These are phyloP conservation scores for Struthidea cinerea DNA, from an alignment of 2,113 vertebrate genomes.

Conservation along the genomic window DNA sequence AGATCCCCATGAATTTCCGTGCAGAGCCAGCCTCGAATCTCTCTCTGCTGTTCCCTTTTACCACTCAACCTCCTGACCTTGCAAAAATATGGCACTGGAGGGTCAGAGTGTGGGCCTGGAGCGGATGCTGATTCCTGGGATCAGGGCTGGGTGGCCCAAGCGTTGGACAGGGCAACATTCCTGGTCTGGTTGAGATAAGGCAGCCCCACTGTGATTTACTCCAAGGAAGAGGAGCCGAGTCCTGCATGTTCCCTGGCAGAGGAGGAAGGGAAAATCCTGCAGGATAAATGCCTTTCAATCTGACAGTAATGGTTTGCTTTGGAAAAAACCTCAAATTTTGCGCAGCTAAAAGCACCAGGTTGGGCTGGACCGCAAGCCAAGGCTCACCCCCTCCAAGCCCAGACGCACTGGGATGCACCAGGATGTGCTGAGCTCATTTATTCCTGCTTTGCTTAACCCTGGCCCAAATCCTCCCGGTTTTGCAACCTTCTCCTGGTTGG, in stretches of 20 bases:
- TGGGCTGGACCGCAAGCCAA: not conserved
- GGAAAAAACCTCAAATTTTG: not conserved
- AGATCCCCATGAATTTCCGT: not conserved
- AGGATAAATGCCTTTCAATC: not conserved
- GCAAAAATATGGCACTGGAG: not conserved
- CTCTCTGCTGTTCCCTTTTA: not conserved
- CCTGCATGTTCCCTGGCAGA: not conserved
- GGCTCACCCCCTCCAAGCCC: no score
- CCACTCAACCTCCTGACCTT: constrained; percentile 30
- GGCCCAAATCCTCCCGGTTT: not conserved
- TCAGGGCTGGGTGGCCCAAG: constrained; percentile 15
- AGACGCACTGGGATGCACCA: accelerated
- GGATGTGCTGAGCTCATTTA: not conserved
- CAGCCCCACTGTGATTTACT: constrained; percentile 10
- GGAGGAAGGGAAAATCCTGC: not conserved
- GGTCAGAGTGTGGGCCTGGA: not conserved
- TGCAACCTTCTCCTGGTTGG: not conserved
- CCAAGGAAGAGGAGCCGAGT: not conserved
- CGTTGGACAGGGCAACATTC: constrained; percentile 15
- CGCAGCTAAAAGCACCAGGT: not conserved
- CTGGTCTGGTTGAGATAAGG: constrained; percentile 40
- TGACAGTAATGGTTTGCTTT: not conserved
- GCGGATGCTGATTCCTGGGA: constrained; percentile 17
- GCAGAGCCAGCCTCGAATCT: not conserved
- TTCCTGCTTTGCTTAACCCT: not conserved